Evolutionary conservation across 2,113 vertebrate species (phyloP).

Genomic region (Anthoscopus minutus): DNA sequence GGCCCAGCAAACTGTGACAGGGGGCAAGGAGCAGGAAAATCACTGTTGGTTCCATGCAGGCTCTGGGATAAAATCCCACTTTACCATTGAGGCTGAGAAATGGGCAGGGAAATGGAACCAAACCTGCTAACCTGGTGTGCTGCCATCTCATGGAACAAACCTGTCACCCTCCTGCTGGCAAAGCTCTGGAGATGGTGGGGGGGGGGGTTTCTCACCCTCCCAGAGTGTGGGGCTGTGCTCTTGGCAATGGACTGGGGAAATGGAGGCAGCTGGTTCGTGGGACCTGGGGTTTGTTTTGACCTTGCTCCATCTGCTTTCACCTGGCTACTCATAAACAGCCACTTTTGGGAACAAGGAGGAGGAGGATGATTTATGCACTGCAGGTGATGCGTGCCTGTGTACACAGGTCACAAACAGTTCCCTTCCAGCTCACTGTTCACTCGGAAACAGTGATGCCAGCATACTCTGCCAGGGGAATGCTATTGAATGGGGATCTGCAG

Average conservation of each 20-base stretch:
- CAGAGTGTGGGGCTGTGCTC: fast-evolving
- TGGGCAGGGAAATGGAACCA: neutral
- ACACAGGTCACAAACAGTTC: fast-evolving
- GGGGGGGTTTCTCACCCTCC: neutral
- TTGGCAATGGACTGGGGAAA: neutral
- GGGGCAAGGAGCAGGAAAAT: neutral
- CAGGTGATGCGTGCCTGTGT: fast-evolving
- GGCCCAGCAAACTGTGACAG: neutral
- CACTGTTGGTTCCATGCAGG: neutral
- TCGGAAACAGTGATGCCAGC: neutral
- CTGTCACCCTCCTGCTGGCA: neutral
- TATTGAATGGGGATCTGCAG: neutral
- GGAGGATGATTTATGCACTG: neutral
- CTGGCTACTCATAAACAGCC: neutral
- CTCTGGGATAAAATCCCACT: neutral
- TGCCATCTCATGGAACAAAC: neutral
- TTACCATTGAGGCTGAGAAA: neutral
- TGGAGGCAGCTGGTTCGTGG: neutral
- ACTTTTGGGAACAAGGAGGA: neutral
- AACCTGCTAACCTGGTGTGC: neutral
- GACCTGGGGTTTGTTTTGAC: neutral
- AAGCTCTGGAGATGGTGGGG: neutral
- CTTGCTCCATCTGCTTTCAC: neutral
- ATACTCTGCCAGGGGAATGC: neutral
- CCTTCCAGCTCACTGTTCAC: neutral